phyloP scores from a whole-genome alignment of 2,888 invertebrate genomes.

The Harmothoe impar region DNA sequence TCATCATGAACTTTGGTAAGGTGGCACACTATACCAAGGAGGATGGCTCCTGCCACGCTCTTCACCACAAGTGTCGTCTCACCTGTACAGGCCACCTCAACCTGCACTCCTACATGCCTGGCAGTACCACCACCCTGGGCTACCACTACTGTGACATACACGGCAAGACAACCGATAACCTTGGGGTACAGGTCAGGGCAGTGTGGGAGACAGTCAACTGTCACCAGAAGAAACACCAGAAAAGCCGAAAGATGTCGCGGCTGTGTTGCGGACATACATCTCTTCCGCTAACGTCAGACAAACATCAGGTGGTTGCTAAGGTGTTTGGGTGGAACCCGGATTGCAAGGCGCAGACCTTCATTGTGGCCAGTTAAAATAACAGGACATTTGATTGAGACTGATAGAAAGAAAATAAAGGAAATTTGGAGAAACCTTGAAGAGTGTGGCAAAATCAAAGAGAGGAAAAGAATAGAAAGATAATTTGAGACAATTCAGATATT shows the following conservation, averaged over 20 bases:
- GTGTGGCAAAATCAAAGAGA: too few species aligned
- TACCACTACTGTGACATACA: conserved; percentile 52
- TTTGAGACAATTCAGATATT: too few species aligned
- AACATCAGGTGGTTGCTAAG: not conserved
- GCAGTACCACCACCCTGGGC: conserved; percentile 3
- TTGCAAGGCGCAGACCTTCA: conserved; percentile 59
- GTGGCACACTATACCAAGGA: not conserved
- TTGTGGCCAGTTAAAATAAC: conserved; percentile 42
- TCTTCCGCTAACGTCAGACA: conserved; percentile 40
- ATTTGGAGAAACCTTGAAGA: too few species aligned
- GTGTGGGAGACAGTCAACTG: conserved; percentile 41
- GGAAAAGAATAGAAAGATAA: too few species aligned
- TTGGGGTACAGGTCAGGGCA: conserved; percentile 6
- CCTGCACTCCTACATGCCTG: conserved; percentile 40
- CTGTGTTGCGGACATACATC: conserved; percentile 59
- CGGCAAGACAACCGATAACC: conserved; percentile 3
- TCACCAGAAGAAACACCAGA: conserved; percentile 50
- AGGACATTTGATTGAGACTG: not conserved
- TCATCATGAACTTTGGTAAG: not conserved
- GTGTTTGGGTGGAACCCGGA: conserved; percentile 63
- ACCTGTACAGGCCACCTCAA: not conserved
- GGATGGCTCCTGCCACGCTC: conserved; percentile 37
- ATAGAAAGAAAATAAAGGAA: too few species aligned
- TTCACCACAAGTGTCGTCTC: conserved; percentile 38
- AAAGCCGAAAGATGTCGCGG: conserved; percentile 25